These are phyloP conservation scores for Dinomys branickii DNA, from an alignment of 2,113 vertebrate species.

Conservation along the genomic window DNA sequence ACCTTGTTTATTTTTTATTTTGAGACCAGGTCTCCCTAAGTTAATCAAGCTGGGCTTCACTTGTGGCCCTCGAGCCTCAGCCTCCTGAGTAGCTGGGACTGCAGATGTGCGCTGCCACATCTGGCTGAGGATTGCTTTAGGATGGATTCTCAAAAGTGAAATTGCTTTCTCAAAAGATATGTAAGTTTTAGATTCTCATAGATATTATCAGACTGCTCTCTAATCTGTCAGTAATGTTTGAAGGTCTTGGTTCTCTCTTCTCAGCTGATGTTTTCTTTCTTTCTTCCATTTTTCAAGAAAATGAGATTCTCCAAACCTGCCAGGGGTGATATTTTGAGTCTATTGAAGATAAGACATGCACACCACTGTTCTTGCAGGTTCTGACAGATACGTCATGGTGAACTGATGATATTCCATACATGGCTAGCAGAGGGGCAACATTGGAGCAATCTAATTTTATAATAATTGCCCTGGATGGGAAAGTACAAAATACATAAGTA, in stretches of 20 bases:
- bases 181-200: neutral
- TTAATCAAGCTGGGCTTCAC: neutral
- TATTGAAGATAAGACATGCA: neutral
- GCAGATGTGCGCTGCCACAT: neutral
- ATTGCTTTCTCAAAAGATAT: neutral
- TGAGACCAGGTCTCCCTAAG: neutral
- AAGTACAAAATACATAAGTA: neutral
- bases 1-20: neutral
- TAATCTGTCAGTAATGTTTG: neutral
- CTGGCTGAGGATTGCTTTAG: neutral
- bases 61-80: neutral
- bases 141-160: neutral
- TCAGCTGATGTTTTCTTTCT: neutral
- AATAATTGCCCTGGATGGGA: neutral
- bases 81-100: neutral
- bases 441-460: neutral
- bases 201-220: neutral
- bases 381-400: neutral
- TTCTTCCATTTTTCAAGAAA: neutral
- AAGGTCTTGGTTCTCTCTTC: neutral
- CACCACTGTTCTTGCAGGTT: neutral
- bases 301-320: neutral
- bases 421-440: neutral
- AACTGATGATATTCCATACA: neutral
- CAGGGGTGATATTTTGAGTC: slow-evolving; percentile 19